Conservation (phyloP, 2,888 invertebrate genomes). For the Ectemnius lituratus region DNA sequence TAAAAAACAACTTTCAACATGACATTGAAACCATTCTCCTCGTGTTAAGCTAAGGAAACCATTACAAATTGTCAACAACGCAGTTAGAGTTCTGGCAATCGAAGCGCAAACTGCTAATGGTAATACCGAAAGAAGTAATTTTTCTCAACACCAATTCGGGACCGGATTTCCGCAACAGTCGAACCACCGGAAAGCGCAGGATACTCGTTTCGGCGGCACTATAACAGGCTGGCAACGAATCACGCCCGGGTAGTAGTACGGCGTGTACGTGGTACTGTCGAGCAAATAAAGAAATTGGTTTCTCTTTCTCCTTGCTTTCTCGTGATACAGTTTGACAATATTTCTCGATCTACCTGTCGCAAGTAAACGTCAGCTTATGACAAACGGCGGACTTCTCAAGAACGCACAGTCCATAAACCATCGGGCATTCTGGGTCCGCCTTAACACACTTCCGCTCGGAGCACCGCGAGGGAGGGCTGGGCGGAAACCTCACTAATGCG, state of each 20-base stretch:
- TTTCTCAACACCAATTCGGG: conserved; percentile 20
- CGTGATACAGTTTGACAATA: conserved; percentile 5
- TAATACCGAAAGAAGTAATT: conserved; percentile 4
- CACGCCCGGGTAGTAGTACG: conserved; percentile 60
- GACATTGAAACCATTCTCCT: conserved; percentile 5
- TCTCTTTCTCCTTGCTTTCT: conserved; percentile 9
- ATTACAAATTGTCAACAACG: conserved; percentile 1
- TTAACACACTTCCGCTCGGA: conserved; percentile 42
- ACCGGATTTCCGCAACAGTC: conserved; percentile 61
- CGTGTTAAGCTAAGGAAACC: not conserved
- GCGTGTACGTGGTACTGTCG: conserved; percentile 60
- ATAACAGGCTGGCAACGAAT: conserved; percentile 45
- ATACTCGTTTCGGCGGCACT: conserved; percentile 27
- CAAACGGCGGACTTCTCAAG: conserved; percentile 53
- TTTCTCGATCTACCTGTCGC: conserved; percentile 58
- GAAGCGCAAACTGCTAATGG: not conserved
- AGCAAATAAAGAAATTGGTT: conserved; percentile 9
- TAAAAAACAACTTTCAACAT: conserved; percentile 13
- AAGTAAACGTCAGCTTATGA: conserved; percentile 61
- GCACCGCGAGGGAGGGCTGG: conserved; percentile 56
- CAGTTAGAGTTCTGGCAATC: not conserved
- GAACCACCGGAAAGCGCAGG: conserved; percentile 57
- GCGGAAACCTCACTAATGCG: conserved; percentile 49
- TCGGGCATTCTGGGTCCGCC: conserved; percentile 49
- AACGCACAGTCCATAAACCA: conserved; percentile 36